A percentile compares a stretch with the other conserved stretches of the same genome.
Evolutionary conservation across 2,797 vertebrate species (phyloP).

Genomic region (Mus minutoides): DNA sequence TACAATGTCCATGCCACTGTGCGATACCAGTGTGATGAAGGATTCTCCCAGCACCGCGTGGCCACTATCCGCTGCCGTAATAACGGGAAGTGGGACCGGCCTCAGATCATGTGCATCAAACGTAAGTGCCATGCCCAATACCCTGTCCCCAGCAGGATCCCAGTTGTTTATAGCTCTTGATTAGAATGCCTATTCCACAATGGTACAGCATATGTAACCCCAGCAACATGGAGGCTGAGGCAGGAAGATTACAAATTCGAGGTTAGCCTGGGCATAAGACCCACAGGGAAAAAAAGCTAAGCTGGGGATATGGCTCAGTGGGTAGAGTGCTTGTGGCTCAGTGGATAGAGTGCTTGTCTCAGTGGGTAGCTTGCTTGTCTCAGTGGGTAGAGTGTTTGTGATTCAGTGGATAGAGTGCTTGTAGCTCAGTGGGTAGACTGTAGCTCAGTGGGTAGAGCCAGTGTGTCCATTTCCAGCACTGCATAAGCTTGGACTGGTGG

Average conservation of each 20-base stretch:
- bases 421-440: not conserved
- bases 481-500: not conserved
- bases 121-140: slow-evolving; percentile 88
- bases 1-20: slow-evolving; percentile 95
- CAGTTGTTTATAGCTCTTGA: not conserved
- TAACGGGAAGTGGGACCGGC: slow-evolving; percentile 95
- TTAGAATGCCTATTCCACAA: not conserved
- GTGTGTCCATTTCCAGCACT: not conserved
- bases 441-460: not conserved
- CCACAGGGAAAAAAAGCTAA: not conserved
- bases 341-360: not conserved
- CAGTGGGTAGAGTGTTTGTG: not conserved
- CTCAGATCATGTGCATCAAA: slow-evolving; percentile 95
- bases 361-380: not conserved
- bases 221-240: not conserved
- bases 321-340: not conserved
- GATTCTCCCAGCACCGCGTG: slow-evolving; percentile 94
- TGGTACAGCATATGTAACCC: not conserved
- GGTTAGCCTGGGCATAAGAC: not conserved
- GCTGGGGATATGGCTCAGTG: not conserved
- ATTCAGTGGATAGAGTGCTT: not conserved
- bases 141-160: too few species aligned
- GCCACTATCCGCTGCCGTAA: slow-evolving; percentile 93
- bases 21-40: slow-evolving; percentile 95
- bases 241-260: not conserved